Conservation (phyloP, 2,113 vertebrate species). For the Mesoclemmys tuberculata region DNA sequence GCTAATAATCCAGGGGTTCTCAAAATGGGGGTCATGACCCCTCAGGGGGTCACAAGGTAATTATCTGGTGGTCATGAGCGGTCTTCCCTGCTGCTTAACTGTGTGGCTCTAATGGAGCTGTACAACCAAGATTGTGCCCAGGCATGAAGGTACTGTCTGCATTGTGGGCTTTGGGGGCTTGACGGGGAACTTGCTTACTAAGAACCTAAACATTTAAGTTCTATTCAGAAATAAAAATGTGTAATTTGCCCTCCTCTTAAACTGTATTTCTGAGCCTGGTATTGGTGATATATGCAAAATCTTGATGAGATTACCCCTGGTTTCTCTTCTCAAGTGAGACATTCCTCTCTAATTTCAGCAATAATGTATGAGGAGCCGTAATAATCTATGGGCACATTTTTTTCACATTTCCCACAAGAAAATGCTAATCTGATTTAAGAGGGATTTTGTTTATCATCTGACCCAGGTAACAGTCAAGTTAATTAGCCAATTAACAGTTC, state of each 20-base stretch:
- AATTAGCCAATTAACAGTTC: not conserved
- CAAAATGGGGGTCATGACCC: too few species aligned
- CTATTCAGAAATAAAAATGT: not conserved
- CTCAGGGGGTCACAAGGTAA: too few species aligned
- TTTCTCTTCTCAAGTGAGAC: not conserved
- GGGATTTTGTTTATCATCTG: constrained; percentile 3
- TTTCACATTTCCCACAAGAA: not conserved
- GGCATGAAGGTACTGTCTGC: not conserved
- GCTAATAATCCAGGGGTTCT: not conserved
- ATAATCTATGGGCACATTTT: not conserved
- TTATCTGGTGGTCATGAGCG: not conserved
- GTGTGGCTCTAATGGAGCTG: not conserved
- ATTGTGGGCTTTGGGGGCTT: not conserved
- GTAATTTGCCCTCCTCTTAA: not conserved
- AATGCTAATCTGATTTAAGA: not conserved
- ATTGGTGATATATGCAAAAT: not conserved
- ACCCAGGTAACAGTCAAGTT: not conserved
- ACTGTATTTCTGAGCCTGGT: not conserved
- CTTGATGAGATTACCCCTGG: not conserved
- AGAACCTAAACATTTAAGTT: not conserved
- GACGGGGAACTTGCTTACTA: not conserved
- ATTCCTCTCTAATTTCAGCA: not conserved
- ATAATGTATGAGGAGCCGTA: not conserved
- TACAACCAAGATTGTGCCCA: too few species aligned
- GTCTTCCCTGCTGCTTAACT: not conserved